Base-by-base conservation (phyloP, 2,888 invertebrate genomes). In the Apamea anceps region DNA sequence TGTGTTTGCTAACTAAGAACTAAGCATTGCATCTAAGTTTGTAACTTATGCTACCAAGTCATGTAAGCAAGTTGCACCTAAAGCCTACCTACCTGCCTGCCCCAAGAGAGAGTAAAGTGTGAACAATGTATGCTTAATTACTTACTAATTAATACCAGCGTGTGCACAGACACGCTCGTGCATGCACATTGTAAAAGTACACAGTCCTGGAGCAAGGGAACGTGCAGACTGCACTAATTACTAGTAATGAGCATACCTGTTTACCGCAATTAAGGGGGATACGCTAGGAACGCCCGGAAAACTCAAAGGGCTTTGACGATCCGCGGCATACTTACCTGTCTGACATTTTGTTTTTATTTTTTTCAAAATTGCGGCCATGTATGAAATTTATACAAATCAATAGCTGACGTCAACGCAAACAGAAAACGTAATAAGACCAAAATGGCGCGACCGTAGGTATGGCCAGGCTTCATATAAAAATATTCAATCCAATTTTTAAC, bases 161-260 rank as follows among this genome's bases (percentile, higher is more conserved):
- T 62, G 48, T 84, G 83, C 65, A 18, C 70, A 74, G 77, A 65
- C 73, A 73, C 81, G 85, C 54, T 77, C 54, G 15, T 66, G 67
- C 65, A 75, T 72, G 62, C 77, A 71, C 42, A 42, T 32, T 72
- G 48, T 85, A 63, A 15, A 45, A 54, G 62, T 15, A 66, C 51
- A 74, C 42, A 60, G 12, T 37, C 54, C 37, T 42, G 71, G 57
- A 81, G 28, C 57, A 60, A 60, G 63, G 67, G 37, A 68, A 32
- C 75, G 68, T 62, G 75, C 62, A 54, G 48, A 13, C 62, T 73
- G 82, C 72, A 63, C 82, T 85, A 82, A 85, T 85, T 75, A 66
- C 15, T 51, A 65, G 15, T 65, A 85, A 85, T 79, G 70, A 82
- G 85, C 75, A 75, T 79, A 75, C 68, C 68, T 79, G 75, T 75